phyloP scores from a whole-genome alignment of 64 coral and sea anemone genomes.

The Montipora foliosa region DNA sequence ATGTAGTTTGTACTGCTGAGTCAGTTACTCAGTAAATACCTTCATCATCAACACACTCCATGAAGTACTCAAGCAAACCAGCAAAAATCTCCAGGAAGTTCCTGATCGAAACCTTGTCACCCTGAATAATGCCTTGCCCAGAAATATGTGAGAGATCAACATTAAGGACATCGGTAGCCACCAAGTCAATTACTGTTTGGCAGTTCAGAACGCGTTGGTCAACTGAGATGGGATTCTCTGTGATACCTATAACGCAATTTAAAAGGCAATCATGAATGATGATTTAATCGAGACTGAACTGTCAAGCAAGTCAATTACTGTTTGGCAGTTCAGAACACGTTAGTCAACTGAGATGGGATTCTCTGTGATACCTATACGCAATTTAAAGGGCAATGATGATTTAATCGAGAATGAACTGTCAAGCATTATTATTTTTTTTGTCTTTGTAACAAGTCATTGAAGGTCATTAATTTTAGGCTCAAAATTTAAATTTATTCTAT shows the following conservation, averaged over 20 bases:
- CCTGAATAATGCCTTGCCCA: constrained; percentile 78
- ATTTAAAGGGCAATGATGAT: neutral
- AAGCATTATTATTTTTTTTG: too few relatives aligned
- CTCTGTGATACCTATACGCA: constrained; percentile 68
- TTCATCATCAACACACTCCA: constrained; percentile 83
- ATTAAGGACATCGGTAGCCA: constrained; percentile 88
- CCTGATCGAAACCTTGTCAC: constrained; percentile 72
- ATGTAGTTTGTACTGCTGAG: neutral
- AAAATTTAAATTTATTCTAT: too few relatives aligned
- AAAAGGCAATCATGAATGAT: too few relatives aligned
- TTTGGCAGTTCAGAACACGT: constrained; percentile 73
- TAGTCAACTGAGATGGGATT: constrained; percentile 76
- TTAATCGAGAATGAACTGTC: too few relatives aligned
- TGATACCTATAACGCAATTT: constrained; percentile 64
- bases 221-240: constrained; percentile 73
- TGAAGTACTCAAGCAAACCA: constrained; percentile 92
- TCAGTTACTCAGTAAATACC: neutral
- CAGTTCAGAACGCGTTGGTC: constrained; percentile 76
- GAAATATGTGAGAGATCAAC: constrained; percentile 95
- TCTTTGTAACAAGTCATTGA: too few relatives aligned
- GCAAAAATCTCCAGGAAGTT: constrained; percentile 97
- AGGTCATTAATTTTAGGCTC: too few relatives aligned
- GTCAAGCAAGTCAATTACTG: constrained; percentile 82
- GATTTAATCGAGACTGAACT: too few relatives aligned
- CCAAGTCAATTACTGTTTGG: constrained; percentile 79